These are phyloP conservation scores for Tipula unca DNA, from an alignment of 2,888 invertebrate species.

Conservation along the genomic window DNA sequence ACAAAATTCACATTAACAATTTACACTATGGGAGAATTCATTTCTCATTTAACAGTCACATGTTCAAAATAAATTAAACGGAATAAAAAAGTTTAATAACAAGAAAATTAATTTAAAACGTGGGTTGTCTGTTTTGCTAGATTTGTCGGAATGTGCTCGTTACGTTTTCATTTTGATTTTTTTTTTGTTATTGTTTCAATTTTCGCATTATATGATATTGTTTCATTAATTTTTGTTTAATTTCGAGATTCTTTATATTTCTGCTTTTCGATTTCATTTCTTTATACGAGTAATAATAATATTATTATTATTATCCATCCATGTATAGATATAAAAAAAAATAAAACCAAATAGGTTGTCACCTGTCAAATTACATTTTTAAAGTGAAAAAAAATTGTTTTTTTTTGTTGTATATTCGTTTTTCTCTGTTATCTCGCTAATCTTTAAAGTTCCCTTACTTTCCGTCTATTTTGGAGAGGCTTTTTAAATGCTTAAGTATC, in stretches of 20 bases:
- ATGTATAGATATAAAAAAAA: not conserved
- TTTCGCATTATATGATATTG: not conserved
- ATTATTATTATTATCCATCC: no score
- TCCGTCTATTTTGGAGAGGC: not conserved
- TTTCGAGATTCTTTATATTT: not conserved
- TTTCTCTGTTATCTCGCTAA: not conserved
- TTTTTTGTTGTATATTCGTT: not conserved
- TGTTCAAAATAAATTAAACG: not conserved
- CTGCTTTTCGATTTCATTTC: not conserved
- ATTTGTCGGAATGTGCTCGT: no score
- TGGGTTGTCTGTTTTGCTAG: no score
- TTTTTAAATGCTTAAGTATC: not conserved
- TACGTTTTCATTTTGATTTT: not conserved
- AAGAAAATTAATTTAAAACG: not conserved
- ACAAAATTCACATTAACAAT: no score
- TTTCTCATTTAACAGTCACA: not conserved
- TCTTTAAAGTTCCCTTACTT: not conserved
- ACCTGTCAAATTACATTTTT: slow-evolving; percentile 8
- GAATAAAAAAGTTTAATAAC: not conserved
- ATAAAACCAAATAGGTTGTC: slow-evolving; percentile 1
- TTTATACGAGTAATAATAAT: not conserved
- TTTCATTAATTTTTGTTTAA: slow-evolving; percentile 1
- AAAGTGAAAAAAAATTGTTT: not conserved
- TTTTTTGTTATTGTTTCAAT: not conserved
- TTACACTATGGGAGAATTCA: not conserved